These are phyloP conservation scores for Ctenopoma multispine DNA, from an alignment of 2,797 vertebrate species.

Conservation along the genomic window DNA sequence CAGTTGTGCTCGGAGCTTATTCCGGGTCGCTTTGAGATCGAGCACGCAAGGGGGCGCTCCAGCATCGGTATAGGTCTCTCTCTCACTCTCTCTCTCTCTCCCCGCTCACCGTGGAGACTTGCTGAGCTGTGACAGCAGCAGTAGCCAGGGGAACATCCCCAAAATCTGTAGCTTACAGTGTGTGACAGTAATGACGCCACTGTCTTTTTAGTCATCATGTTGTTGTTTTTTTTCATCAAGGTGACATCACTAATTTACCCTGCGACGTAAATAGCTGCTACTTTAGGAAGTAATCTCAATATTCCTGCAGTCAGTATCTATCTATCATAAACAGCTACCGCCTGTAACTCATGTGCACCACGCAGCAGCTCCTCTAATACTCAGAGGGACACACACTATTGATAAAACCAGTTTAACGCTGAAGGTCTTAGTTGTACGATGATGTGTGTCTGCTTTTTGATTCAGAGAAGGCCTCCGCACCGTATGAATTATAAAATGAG, in stretches of 20 bases:
- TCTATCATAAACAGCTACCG: too few relatives aligned
- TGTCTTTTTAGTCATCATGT: constrained; percentile 14
- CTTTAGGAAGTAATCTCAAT: neutral
- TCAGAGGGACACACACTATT: neutral
- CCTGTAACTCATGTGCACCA: neutral
- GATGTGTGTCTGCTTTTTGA: too few relatives aligned
- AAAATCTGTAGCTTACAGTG: constrained; percentile 26
- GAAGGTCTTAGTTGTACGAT: too few relatives aligned
- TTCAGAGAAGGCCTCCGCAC: neutral
- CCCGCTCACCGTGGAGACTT: constrained; percentile 25
- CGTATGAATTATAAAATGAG: neutral
- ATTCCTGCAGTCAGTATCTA: neutral
- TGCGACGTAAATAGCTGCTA: neutral
- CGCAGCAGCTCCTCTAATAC: neutral
- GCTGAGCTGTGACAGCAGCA: constrained; percentile 43
- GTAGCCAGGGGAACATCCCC: constrained; percentile 21
- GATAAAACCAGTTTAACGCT: neutral
- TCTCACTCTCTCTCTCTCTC: too few relatives aligned
- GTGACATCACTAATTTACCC: constrained; percentile 28
- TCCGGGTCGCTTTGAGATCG: neutral
- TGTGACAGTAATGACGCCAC: constrained; percentile 36
- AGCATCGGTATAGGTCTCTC: neutral
- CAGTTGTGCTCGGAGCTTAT: neutral
- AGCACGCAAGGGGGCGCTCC: constrained; percentile 52
- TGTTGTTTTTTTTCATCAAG: neutral